A percentile compares a stretch with the other conserved stretches of the same genome.
phyloP scores from a whole-genome alignment of 2,888 invertebrate species.

The Chrysolina oricalcia region DNA sequence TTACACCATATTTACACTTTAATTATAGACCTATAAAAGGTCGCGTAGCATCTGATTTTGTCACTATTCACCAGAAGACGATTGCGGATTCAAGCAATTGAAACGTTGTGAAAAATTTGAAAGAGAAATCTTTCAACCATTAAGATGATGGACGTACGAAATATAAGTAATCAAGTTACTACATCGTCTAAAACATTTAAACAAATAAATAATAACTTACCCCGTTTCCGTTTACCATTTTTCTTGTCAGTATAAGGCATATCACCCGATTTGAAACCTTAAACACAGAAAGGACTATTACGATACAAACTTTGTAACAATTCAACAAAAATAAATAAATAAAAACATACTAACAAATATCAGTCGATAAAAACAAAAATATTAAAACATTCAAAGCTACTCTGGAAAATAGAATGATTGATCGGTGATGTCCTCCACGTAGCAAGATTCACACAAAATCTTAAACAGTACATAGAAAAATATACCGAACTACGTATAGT shows the following conservation, averaged over 20 bases:
- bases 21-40: no score
- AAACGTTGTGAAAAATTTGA: no score
- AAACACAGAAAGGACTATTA: slow-evolving; percentile 40
- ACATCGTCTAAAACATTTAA: no score
- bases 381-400: slow-evolving; percentile 5
- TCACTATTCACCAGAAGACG: no score
- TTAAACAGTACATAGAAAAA: slow-evolving; percentile 33
- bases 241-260: slow-evolving; percentile 42
- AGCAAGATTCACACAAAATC: slow-evolving; percentile 37
- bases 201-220: no score
- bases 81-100: no score
- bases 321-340: slow-evolving; percentile 10
- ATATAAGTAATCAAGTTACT: no score
- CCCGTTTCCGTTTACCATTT: slow-evolving; percentile 41
- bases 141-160: no score
- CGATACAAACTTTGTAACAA: slow-evolving; percentile 15
- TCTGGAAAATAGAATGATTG: slow-evolving; percentile 17
- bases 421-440: slow-evolving; percentile 44
- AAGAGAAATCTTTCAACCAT: no score
- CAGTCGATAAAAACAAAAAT: slow-evolving; percentile 14
- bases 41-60: no score
- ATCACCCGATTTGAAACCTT: slow-evolving; percentile 37
- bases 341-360: slow-evolving; percentile 26
- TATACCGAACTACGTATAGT: slow-evolving; percentile 8
- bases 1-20: no score